phyloP scores from a whole-genome alignment of 2,113 vertebrate species.

The Pteruthius melanotis region DNA sequence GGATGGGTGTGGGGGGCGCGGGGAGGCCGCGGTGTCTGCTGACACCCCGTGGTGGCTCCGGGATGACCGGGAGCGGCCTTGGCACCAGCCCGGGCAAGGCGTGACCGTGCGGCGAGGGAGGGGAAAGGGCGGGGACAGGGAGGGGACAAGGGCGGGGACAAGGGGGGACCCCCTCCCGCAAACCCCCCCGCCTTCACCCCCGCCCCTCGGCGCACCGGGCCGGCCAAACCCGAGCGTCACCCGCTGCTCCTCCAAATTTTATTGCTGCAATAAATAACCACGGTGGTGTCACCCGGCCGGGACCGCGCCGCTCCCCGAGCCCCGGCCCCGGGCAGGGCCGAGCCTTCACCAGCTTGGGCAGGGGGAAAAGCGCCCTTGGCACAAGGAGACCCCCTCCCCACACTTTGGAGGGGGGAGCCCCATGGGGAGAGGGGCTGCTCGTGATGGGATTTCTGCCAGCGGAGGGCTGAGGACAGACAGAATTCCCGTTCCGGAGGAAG shows the following conservation, averaged over 20 bases:
- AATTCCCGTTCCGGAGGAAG: neutral
- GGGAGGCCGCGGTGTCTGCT: neutral
- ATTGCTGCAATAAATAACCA: constrained; percentile 46
- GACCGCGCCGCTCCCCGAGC: neutral
- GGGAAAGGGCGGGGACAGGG: too few species aligned
- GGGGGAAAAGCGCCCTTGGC: neutral
- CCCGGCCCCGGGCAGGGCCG: neutral
- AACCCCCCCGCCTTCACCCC: fast-evolving
- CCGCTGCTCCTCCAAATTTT: constrained; percentile 18
- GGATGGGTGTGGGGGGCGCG: neutral
- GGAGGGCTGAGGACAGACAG: neutral
- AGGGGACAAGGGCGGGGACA: too few species aligned
- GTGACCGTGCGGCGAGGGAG: too few species aligned
- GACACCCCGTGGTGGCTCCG: neutral
- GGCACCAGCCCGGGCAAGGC: fast-evolving
- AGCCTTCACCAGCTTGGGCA: neutral
- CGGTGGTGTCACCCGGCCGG: neutral
- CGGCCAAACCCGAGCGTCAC: neutral
- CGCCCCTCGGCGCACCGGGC: fast-evolving
- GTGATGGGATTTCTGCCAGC: neutral
- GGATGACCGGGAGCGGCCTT: fast-evolving
- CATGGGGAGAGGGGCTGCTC: fast-evolving
- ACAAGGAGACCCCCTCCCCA: neutral
- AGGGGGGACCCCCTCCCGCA: neutral
- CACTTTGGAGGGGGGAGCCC: neutral